Percentiles rank a stretch among this genome's conserved stretches.
Evolutionary conservation across 2,797 vertebrate species (phyloP).

Genomic region (Cetoscarus ocellatus): DNA sequence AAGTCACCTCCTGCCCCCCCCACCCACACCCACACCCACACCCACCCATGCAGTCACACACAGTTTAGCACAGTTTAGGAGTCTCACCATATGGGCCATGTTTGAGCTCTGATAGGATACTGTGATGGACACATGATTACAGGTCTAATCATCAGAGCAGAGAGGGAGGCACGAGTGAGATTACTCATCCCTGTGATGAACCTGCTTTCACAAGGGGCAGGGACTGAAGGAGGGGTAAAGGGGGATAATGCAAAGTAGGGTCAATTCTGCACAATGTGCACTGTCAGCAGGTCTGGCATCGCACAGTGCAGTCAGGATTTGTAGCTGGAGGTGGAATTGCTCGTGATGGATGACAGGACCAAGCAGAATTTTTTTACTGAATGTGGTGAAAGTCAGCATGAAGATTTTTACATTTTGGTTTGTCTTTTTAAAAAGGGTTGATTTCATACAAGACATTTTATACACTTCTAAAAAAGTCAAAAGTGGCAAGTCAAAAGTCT

Average conservation of each 20-base stretch:
- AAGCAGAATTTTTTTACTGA: neutral
- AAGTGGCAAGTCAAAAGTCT: no score
- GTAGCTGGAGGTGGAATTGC: slow-evolving; percentile 16
- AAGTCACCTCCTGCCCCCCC: neutral
- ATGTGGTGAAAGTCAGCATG: no score
- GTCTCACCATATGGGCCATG: slow-evolving; percentile 1
- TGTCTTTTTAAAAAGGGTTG: no score
- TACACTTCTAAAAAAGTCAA: no score
- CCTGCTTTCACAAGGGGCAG: neutral
- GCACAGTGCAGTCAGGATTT: slow-evolving; percentile 11
- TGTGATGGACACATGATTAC: slow-evolving; percentile 42
- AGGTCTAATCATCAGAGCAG: slow-evolving; percentile 29
- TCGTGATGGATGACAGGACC: slow-evolving; percentile 13
- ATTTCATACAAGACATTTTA: no score
- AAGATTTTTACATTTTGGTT: no score
- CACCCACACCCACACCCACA: neutral
- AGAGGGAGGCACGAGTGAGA: slow-evolving; percentile 21
- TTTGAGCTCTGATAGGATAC: slow-evolving; percentile 33
- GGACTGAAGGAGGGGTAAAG: slow-evolving; percentile 1
- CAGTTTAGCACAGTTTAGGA: no score
- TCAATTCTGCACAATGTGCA: slow-evolving; percentile 25
- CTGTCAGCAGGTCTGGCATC: slow-evolving; percentile 49
- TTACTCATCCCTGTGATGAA: slow-evolving; percentile 42
- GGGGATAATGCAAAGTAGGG: slow-evolving; percentile 48
- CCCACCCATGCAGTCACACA: slow-evolving; percentile 16